phyloP scores from a whole-genome alignment of 2,797 vertebrate species.

The Chelmon rostratus region DNA sequence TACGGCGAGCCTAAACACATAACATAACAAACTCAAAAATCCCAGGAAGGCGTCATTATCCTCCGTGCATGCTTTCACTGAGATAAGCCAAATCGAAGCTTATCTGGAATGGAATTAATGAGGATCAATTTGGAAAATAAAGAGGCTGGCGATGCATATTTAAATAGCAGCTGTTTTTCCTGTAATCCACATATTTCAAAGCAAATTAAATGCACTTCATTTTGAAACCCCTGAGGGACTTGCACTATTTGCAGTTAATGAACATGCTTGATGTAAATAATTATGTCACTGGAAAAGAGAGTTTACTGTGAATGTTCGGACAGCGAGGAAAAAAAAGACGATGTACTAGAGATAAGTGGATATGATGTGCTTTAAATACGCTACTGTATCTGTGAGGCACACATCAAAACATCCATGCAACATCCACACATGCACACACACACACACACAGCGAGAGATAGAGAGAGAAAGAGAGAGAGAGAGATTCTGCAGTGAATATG shows the following conservation, averaged over 20 bases:
- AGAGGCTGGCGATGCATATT: slow-evolving; percentile 67
- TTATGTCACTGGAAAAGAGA: slow-evolving; percentile 35
- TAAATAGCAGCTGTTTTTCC: slow-evolving; percentile 66
- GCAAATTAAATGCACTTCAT: slow-evolving; percentile 58
- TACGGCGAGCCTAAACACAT: background rate
- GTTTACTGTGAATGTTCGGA: slow-evolving; percentile 19
- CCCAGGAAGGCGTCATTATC: slow-evolving; percentile 62
- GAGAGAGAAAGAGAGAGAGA: too few species aligned
- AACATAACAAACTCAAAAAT: slow-evolving; percentile 36
- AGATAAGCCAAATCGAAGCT: slow-evolving; percentile 73
- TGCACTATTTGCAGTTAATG: slow-evolving; percentile 46
- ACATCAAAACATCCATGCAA: slow-evolving; percentile 35
- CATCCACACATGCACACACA: slow-evolving; percentile 12
- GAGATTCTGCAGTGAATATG: slow-evolving; percentile 37
- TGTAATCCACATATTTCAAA: slow-evolving; percentile 71
- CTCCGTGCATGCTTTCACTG: slow-evolving; percentile 62
- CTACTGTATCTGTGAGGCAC: slow-evolving; percentile 46
- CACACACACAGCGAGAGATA: background rate
- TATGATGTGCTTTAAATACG: slow-evolving; percentile 56
- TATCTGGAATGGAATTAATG: slow-evolving; percentile 76
- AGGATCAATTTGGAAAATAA: slow-evolving; percentile 77
- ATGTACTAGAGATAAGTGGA: slow-evolving; percentile 41
- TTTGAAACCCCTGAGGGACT: slow-evolving; percentile 30
- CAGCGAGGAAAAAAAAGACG: background rate
- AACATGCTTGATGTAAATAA: slow-evolving; percentile 59